Evolutionary conservation across 2,888 invertebrate genomes (phyloP), one percentile per base, ranked within the genome.

Genomic region (Barypeithes pellucidus): DNA sequence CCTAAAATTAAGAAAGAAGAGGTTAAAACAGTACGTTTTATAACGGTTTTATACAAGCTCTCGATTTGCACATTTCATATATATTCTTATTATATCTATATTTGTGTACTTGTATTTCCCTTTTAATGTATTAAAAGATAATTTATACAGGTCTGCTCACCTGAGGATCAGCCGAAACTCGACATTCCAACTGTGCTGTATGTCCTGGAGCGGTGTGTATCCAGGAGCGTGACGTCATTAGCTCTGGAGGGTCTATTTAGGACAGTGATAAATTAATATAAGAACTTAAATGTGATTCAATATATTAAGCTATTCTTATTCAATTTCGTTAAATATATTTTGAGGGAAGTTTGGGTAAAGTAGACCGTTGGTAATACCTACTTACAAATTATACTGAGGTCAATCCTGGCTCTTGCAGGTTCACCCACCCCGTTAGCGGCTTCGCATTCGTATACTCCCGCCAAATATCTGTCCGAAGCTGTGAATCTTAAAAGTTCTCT

Each of bases 371-470:
- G 41, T 18, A 18, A 41, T 41, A 39, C 36, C n/a, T 72, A 87
- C 91, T 88, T 84, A 95, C 95, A 94, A 79, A 92, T 89, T 73
- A 95, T 91, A 73, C 91, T 88, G 12, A 95, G 88, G 67, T 90
- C 89, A 68, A 95, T 91, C 57, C 89, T 87, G 0, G 92, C 92
- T 9, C 85, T 87, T 0, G 91, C 93, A 0, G 94, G 90, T 73
- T 92, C 90, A 0, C 94, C 94, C 9, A 95, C 92, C 0, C 93
- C 93, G 81, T 95, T 95, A 77, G 86, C 88, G 0, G 92, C 95
- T 0, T 88, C 83, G 79, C 95, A 95, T 79, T 92, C 91, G 80
- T 94, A 94, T 1, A 89, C 87, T 0, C 95, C 95, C 0, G 93
- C 91, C 80, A 93, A 87, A 59, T 89, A 87, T 0, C 92, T 87